Evolutionary conservation across 2,113 vertebrate species (phyloP).

Genomic region (Phalacrocorax pelagicus): DNA sequence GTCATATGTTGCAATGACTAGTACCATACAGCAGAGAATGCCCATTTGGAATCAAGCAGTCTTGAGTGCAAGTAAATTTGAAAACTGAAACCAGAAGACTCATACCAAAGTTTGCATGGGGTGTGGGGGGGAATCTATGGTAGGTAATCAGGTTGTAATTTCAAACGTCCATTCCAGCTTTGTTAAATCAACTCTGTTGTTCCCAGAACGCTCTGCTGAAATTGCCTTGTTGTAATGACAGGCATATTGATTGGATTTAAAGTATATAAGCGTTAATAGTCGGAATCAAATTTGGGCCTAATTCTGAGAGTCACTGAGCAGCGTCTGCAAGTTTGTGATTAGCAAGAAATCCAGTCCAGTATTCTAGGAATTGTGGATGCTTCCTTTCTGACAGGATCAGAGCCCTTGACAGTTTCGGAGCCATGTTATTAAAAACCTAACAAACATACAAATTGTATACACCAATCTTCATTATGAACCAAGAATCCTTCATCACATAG

Average conservation of each 20-base stretch:
- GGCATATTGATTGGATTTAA: not conserved
- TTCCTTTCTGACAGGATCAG: not conserved
- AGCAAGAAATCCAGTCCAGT: not conserved
- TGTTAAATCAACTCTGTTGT: not conserved
- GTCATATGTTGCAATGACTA: not conserved
- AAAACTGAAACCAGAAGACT: not conserved
- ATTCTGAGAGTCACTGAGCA: not conserved
- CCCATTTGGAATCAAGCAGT: not conserved
- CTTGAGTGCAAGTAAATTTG: not conserved
- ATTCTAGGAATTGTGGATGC: not conserved
- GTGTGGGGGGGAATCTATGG: accelerated
- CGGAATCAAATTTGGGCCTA: not conserved
- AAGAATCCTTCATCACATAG: not conserved
- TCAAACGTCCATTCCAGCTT: not conserved
- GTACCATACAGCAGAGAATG: not conserved
- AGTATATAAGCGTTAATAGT: not conserved
- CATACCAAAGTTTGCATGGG: not conserved
- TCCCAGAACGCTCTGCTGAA: not conserved
- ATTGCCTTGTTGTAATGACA: not conserved
- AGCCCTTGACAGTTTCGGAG: not conserved
- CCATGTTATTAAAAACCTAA: not conserved
- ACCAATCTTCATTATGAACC: not conserved
- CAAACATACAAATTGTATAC: not conserved
- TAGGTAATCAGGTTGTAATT: not conserved
- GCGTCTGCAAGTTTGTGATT: not conserved